Evolutionary conservation across 2,113 vertebrate species (phyloP).

Genomic region (Mastomys coucha): DNA sequence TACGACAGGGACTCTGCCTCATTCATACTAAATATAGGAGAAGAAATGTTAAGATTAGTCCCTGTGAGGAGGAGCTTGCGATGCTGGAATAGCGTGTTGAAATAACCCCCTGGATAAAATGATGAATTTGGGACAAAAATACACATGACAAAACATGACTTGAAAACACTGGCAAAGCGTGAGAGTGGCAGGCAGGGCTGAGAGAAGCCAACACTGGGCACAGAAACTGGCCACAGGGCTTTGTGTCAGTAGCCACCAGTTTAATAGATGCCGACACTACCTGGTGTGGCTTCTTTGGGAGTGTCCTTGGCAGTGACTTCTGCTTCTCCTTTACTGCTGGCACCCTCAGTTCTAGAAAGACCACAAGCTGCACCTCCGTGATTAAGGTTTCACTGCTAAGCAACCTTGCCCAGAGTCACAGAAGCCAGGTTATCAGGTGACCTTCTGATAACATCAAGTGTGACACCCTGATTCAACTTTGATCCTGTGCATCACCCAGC

Average conservation of each 20-base stretch:
- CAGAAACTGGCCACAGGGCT: not conserved
- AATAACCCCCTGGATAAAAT: not conserved
- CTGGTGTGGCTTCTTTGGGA: not conserved
- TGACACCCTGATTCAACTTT: not conserved
- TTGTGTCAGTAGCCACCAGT: not conserved
- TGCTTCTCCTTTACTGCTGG: not conserved
- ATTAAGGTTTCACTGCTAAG: not conserved
- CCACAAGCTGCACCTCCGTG: not conserved
- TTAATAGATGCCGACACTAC: not conserved
- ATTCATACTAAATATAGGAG: too few species aligned
- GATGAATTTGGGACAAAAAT: not conserved
- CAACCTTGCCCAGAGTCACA: not conserved
- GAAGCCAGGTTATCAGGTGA: not conserved
- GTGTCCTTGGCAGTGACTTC: not conserved
- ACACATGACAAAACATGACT: not conserved
- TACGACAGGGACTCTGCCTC: fast-evolving
- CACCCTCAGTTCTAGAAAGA: not conserved
- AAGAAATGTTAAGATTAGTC: fast-evolving
- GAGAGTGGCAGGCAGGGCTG: not conserved
- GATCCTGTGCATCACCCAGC: not conserved
- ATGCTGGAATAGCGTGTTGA: not conserved
- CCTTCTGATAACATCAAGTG: not conserved
- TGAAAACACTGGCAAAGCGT: not conserved
- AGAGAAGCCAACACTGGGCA: not conserved
- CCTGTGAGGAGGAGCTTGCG: fast-evolving